Base-by-base conservation (phyloP, 2,797 vertebrate species). In the Melanotaenia boesemani region DNA sequence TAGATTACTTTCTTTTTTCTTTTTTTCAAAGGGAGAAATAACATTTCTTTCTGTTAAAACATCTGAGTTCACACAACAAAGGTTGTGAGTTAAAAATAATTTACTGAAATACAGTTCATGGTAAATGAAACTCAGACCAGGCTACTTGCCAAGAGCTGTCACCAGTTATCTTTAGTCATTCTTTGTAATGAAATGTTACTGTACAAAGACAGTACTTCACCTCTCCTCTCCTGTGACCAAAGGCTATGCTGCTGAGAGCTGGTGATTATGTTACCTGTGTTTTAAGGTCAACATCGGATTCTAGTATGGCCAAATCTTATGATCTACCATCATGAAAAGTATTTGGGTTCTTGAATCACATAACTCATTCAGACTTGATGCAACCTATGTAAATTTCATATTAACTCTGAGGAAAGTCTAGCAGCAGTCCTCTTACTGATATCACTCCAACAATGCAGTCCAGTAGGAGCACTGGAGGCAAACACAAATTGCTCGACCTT, bases 231-330 rank as follows among this genome's bases (percentile, higher is more conserved):
- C 86, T 77, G 83, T 91, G 81, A 86, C 82, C 60, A 50, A 61
- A 71, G 76, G 44, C 54, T 77, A 64, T 67, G 24, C 74, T 72
- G 74, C 60, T 81, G 66, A 61, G 61, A 83, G 77, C 76, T 80
- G 75, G 64, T 80, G 75, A 90, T 87, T 83, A 79, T 69, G 79
- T 87, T 85, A 86, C 85, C 86, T 87, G 81, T 79, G 69, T 79
- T 86, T 79, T 78, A 48, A 79, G 74, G 67, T 73, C 39, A 11
- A 74, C 70, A 87, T 82, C 76, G 79, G 77, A 83, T 74, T 82
- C 73, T 69, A 67, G 66, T 73, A 70, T 67, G 44, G 63, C 58
- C 20, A 46, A 28, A 74, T 48, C 24, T 28, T 59, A 46, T 26
- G 66, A 79, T 62, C 7, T 61, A 62, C 77, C 68, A 48, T 13